A percentile compares a stretch with the other conserved stretches of the same genome.
Conservation (phyloP, 2,888 invertebrate species). For the Sicus ferrugineus region DNA sequence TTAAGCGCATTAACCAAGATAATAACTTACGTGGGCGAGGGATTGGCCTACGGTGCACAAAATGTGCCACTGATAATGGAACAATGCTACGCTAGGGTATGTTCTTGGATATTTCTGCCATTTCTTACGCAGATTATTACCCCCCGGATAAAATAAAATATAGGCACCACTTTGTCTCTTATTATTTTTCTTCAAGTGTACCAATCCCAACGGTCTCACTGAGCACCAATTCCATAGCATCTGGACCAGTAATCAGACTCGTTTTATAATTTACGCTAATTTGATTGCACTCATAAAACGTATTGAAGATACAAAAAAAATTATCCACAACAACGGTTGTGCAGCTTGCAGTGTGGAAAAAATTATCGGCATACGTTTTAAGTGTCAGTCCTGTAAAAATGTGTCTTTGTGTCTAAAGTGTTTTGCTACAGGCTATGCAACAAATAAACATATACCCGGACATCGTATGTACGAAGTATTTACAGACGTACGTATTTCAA, state of each 20-base stretch:
- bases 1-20: conserved; percentile 57
- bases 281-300: conserved; percentile 59
- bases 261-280: conserved; percentile 61
- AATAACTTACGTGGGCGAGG: conserved; percentile 60
- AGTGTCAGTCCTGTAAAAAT: conserved; percentile 60
- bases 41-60: conserved; percentile 56
- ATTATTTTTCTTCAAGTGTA: conserved; percentile 46
- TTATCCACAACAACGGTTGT: conserved; percentile 59
- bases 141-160: neutral
- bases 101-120: conserved; percentile 4
- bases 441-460: conserved; percentile 53
- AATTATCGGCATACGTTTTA: conserved; percentile 62
- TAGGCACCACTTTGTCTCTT: neutral
- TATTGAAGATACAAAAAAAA: conserved; percentile 59
- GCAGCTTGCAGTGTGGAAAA: conserved; percentile 55
- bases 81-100: conserved; percentile 56
- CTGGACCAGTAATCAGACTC: conserved; percentile 57
- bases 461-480: conserved; percentile 63
- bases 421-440: conserved; percentile 56
- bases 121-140: neutral
- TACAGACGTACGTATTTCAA: conserved; percentile 44
- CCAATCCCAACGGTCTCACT: conserved; percentile 54
- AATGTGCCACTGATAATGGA: conserved; percentile 54
- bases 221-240: conserved; percentile 60
- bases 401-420: conserved; percentile 61